Evolutionary conservation across 2,797 vertebrate genomes (phyloP).

Genomic region (Arvicola amphibius): DNA sequence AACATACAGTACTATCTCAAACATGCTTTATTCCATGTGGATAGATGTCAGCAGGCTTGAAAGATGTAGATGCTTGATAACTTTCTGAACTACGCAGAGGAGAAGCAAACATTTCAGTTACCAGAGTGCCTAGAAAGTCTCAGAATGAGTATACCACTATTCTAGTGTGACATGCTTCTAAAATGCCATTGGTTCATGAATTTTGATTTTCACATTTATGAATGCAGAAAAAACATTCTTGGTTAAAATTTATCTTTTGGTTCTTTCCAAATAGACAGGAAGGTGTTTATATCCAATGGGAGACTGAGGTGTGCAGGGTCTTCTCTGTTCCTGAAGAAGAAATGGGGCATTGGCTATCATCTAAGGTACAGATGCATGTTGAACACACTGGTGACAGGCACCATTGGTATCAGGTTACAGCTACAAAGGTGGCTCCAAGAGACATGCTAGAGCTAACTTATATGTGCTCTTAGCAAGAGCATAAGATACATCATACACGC

Average conservation of each 20-base stretch:
- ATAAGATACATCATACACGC: no score
- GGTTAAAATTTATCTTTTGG: neutral
- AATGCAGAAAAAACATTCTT: neutral
- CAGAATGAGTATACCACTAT: neutral
- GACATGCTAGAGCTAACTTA: no score
- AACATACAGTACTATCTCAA: neutral
- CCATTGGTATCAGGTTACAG: no score
- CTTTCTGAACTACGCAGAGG: neutral
- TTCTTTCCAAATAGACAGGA: conserved; percentile 87
- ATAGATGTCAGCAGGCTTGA: neutral
- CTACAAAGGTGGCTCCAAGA: no score
- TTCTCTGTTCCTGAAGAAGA: conserved; percentile 92
- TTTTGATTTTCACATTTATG: neutral
- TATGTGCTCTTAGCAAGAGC: no score
- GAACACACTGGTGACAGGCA: neutral
- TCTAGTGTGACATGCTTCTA: neutral
- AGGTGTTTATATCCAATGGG: conserved; percentile 92
- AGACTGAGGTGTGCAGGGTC: conserved; percentile 91
- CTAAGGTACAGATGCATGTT: conserved; percentile 84
- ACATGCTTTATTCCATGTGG: neutral
- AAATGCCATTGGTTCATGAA: neutral
- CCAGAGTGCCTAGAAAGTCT: neutral
- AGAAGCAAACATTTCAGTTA: neutral
- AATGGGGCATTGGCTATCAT: conserved; percentile 92
- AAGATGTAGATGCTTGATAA: neutral